Evolutionary conservation across 2,888 invertebrate genomes (phyloP), one percentile per base, ranked within the genome.

Genomic region (Brenthis hecate): DNA sequence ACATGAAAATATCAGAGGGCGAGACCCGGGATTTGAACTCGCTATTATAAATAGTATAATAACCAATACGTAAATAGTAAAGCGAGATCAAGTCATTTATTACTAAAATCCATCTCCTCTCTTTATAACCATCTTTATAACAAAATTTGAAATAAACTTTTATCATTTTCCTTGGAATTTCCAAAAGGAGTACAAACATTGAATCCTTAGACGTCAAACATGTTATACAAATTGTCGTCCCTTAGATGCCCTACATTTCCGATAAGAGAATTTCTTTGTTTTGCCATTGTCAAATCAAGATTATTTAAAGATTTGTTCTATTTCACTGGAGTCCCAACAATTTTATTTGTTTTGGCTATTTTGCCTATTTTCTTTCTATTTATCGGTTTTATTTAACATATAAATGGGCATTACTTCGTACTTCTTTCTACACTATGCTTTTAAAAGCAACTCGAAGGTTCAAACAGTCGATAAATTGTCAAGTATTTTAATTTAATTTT

Each of bases 221-320:
- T 53, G 23, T 54, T 62, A 60, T 50, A 62, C 54, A 61, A 66
- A 66, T 14, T 4, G 61, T 60, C 55, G 48, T 61, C 66, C 61
- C 61, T 66, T 55, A 32, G 61, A 66, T 32, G 66, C 55, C 55
- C 66, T 16, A 50, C 48, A 36, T 55, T 61, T 66, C 53, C 48
- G 60, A 66, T 66, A 66, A 61, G 66, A 51, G 54, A 54, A 66
- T 55, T 66, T 61, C 55, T 66, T 60, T 66, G 61, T 66, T 66
- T 66, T 61, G 48, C 66, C 50, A 61, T 61, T 66, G 66, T 66
- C 61, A 66, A 61, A 66, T 66, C 66, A 50, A 66, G 66, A 66
- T 66, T 66, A 61, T 66, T 66, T 60, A 66, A 60, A 50, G 66
- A 61, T 66, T 55, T 50, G 55, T 66, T 61, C 50, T 54, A 50